phyloP scores from a whole-genome alignment of 2,797 vertebrate genomes.

The Tamandua tetradactyla region DNA sequence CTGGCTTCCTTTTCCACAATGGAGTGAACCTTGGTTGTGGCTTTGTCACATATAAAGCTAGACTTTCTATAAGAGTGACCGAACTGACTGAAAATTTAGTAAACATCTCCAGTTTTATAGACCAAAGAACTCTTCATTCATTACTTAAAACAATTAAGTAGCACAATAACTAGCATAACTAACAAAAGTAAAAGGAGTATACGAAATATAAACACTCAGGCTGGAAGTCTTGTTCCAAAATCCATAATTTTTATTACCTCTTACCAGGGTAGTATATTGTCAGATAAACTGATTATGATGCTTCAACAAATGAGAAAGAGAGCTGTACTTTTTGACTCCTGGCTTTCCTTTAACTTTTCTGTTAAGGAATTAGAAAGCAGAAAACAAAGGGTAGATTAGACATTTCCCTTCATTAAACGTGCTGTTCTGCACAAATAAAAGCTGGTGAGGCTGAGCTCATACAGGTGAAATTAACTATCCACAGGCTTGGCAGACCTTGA shows the following conservation, averaged over 20 bases:
- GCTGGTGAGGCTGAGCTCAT: neutral
- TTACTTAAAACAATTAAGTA: neutral
- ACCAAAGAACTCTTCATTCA: neutral
- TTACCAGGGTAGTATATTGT: neutral
- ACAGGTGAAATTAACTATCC: neutral
- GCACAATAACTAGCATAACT: neutral
- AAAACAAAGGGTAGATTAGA: neutral
- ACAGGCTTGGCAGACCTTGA: neutral
- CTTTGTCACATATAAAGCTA: neutral
- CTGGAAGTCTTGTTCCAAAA: neutral
- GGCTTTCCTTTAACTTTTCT: constrained; percentile 4
- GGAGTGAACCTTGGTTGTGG: neutral
- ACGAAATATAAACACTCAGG: neutral
- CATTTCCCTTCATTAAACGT: neutral
- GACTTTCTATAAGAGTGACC: neutral
- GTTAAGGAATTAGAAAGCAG: neutral
- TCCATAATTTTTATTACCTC: neutral
- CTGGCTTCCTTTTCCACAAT: neutral
- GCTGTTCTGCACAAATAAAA: neutral
- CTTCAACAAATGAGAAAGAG: neutral
- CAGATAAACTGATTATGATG: neutral
- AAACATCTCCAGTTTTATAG: neutral
- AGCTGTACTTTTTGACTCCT: neutral
- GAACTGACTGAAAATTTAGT: neutral
- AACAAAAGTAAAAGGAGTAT: neutral